A percentile compares a stretch with the other conserved stretches of the same genome.
Conservation (phyloP, 2,797 vertebrate species). For the Peromyscus melanophrys region DNA sequence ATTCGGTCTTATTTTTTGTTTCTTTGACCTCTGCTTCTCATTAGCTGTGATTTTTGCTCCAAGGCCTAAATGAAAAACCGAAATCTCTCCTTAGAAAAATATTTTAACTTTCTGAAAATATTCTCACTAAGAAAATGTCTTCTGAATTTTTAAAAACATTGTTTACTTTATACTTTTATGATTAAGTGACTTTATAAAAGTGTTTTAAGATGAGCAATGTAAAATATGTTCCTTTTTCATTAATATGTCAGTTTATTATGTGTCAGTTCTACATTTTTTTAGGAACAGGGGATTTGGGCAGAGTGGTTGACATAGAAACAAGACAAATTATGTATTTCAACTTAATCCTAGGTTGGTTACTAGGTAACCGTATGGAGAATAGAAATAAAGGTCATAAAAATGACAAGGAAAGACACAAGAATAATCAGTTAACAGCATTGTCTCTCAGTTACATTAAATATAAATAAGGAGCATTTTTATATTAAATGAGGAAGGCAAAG, state of each 20-base stretch:
- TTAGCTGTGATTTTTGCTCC: not conserved
- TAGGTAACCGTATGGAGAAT: conserved; percentile 22
- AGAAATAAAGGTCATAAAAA: not conserved
- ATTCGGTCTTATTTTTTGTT: not conserved
- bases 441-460: not conserved
- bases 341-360: conserved; percentile 11
- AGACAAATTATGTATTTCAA: not conserved
- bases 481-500: not conserved
- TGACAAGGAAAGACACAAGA: not conserved
- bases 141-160: not conserved
- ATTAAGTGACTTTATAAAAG: not conserved
- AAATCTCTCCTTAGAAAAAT: not conserved
- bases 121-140: not conserved
- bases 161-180: not conserved
- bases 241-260: not conserved
- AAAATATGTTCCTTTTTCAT: not conserved
- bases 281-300: not conserved
- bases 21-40: not conserved
- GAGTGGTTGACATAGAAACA: conserved; percentile 63
- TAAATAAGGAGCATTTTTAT: not conserved
- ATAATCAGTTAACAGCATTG: not conserved
- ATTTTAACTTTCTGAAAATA: not conserved
- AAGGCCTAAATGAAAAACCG: not conserved
- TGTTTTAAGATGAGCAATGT: not conserved
- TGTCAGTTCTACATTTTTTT: not conserved